Percentiles rank a stretch among this genome's conserved stretches.
These are phyloP conservation scores for Chelidonichthys spinosus DNA, from an alignment of 2,797 vertebrate genomes.

Conservation along the genomic window DNA sequence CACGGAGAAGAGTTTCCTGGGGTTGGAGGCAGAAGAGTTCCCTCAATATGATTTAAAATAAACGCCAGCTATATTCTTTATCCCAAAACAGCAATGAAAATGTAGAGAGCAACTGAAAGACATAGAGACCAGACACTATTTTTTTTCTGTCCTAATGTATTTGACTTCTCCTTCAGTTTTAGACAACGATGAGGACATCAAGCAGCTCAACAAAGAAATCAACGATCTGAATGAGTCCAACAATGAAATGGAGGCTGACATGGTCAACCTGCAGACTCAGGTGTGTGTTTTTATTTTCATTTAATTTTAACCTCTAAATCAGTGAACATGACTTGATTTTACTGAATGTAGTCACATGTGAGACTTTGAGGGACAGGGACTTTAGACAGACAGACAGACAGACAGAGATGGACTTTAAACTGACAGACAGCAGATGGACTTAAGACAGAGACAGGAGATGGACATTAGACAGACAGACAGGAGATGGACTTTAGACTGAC, in stretches of 20 bases:
- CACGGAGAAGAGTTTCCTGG: too few relatives aligned
- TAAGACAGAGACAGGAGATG: background rate
- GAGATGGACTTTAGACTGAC: background rate
- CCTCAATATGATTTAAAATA: background rate
- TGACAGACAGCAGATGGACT: too few relatives aligned
- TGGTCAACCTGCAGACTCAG: constrained; percentile 98
- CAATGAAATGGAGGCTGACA: constrained; percentile 96
- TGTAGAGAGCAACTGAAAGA: background rate
- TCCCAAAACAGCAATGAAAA: background rate
- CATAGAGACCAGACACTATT: background rate
- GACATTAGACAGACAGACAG: background rate
- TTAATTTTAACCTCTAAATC: background rate
- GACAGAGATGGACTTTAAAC: too few relatives aligned
- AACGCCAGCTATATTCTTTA: background rate
- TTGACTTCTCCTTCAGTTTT: constrained; percentile 82
- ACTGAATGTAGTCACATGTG: background rate
- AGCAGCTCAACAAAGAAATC: constrained; percentile 98
- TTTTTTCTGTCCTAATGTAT: background rate
- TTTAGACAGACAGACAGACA: too few relatives aligned
- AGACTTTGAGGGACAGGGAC: background rate
- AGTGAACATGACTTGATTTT: background rate
- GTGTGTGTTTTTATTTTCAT: constrained; percentile 69
- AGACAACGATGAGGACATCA: constrained; percentile 97
- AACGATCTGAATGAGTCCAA: constrained; percentile 97
- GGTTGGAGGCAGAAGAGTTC: too few relatives aligned